Conservation (phyloP, 2,888 invertebrate species). For the Drosophila cracens region DNA sequence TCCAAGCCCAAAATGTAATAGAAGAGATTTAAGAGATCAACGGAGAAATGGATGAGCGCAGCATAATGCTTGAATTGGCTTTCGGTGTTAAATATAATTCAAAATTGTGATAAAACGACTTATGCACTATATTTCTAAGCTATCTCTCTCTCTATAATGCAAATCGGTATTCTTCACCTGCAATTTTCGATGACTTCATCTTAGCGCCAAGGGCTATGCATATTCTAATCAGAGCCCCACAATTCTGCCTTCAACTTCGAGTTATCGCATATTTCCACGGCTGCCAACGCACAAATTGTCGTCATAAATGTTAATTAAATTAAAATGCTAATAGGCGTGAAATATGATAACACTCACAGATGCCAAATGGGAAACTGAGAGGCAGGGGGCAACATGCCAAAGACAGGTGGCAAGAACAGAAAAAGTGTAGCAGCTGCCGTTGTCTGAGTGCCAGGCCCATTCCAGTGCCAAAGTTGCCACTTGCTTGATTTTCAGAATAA, state of each 20-base stretch:
- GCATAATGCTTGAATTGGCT: neutral
- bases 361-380: constrained; percentile 9
- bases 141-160: neutral
- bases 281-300: constrained; percentile 67
- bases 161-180: neutral
- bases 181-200: neutral
- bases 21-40: neutral
- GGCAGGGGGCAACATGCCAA: constrained; percentile 3
- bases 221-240: constrained; percentile 23
- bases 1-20: neutral
- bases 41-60: neutral
- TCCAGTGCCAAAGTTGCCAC: constrained; percentile 62
- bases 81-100: neutral
- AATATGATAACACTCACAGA: constrained; percentile 72
- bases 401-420: constrained; percentile 38
- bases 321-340: constrained; percentile 79
- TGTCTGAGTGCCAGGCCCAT: constrained; percentile 30
- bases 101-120: neutral
- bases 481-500: constrained; percentile 76
- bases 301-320: constrained; percentile 80
- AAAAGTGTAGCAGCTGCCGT: constrained; percentile 70
- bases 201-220: neutral
- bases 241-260: constrained; percentile 19
- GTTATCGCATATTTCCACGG: constrained; percentile 47
- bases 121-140: neutral